These are phyloP conservation scores for Gasterosteus aculeatus DNA, from an alignment of 2,113 vertebrate species.

Conservation along the genomic window DNA sequence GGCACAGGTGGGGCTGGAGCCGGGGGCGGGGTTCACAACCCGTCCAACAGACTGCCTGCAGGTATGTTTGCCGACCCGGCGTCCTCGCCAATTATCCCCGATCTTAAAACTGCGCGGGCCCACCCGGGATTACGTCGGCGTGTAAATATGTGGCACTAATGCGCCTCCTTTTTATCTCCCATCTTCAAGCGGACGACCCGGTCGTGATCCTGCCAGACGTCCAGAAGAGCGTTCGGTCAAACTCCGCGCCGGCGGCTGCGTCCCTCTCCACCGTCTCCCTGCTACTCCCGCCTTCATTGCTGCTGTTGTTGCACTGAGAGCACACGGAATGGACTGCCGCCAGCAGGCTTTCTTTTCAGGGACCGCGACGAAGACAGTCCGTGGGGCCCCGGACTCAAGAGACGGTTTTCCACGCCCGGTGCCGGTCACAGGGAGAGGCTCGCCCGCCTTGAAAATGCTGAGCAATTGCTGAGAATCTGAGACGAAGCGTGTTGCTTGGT, in stretches of 20 bases:
- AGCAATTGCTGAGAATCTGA: conserved; percentile 42
- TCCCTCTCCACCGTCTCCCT: conserved; percentile 74
- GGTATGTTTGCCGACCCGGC: conserved; percentile 66
- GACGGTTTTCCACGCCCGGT: conserved; percentile 68
- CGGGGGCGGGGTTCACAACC: conserved; percentile 74
- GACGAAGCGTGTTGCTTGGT: conserved; percentile 46
- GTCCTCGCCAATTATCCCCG: conserved; percentile 49
- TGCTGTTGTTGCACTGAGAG: conserved; percentile 78
- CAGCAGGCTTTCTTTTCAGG: conserved; percentile 55
- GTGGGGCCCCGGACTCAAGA: conserved; percentile 70
- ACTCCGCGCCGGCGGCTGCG: conserved; percentile 66
- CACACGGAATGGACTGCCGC: conserved; percentile 49
- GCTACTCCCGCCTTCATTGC: conserved; percentile 80
- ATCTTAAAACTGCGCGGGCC: conserved; percentile 18
- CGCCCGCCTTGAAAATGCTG: conserved; percentile 35
- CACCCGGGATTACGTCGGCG: conserved; percentile 1
- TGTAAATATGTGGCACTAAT: conserved; percentile 29
- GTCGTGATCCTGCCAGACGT: conserved; percentile 81
- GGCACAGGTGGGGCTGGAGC: conserved; percentile 57
- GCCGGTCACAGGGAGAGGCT: conserved; percentile 77
- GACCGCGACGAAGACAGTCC: conserved; percentile 74
- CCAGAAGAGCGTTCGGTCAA: conserved; percentile 85
- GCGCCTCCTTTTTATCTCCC: conserved; percentile 34
- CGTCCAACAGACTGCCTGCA: conserved; percentile 81
- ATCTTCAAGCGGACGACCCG: conserved; percentile 84